Evolutionary conservation across 2,113 vertebrate genomes (phyloP).

Genomic region (Riparia riparia): DNA sequence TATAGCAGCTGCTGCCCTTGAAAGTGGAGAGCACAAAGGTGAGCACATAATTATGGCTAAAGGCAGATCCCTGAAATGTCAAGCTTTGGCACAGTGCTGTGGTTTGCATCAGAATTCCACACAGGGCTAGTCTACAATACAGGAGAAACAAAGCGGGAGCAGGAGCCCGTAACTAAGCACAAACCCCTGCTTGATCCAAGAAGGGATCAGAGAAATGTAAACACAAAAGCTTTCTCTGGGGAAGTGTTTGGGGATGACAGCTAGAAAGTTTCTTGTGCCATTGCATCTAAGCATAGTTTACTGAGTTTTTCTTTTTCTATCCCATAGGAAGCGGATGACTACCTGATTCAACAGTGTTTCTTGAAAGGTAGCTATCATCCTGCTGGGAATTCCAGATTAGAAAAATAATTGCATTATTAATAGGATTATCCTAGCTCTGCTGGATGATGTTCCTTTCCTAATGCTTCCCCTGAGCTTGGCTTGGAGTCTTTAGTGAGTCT

Average conservation of each 20-base stretch:
- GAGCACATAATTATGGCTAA: constrained; percentile 20
- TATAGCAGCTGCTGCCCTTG: background rate
- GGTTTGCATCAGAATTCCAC: background rate
- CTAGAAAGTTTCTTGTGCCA: background rate
- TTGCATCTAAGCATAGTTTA: background rate
- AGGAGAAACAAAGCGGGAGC: background rate
- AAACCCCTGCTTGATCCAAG: background rate
- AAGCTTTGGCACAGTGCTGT: background rate
- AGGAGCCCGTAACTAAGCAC: background rate
- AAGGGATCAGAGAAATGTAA: background rate
- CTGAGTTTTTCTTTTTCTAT: background rate
- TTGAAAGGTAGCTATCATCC: background rate
- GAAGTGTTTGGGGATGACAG: background rate
- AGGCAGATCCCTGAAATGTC: background rate
- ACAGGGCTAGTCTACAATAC: background rate
- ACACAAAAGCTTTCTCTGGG: background rate
- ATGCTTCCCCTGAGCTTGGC: background rate
- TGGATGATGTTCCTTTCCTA: constrained; percentile 10
- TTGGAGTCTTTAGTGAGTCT: constrained; percentile 4
- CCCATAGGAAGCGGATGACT: background rate
- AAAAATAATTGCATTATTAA: constrained; percentile 23
- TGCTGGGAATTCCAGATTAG: constrained; percentile 38
- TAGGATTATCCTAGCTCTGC: constrained; percentile 19
- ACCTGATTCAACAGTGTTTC: background rate
- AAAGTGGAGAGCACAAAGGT: constrained; percentile 38